Evolutionary conservation across 1,140 invertebrate species (phyloP).

Genomic region (Cotesia vestalis): DNA sequence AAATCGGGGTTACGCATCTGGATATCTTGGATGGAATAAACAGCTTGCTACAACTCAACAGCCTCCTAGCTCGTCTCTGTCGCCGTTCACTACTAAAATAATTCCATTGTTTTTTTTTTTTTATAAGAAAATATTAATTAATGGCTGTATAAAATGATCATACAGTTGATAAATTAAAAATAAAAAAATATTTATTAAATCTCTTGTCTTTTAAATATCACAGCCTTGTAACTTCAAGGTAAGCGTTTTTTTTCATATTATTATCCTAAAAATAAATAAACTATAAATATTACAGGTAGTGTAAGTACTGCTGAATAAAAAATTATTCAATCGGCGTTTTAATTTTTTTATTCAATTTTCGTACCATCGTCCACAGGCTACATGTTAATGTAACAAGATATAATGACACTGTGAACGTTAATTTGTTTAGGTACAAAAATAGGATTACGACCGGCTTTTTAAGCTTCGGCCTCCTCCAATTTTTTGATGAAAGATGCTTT

Average conservation of each 20-base stretch:
- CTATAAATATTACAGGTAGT: neutral
- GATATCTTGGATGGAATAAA: conserved; percentile 88
- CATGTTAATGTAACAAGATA: conserved; percentile 30
- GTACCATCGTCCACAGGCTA: conserved; percentile 37
- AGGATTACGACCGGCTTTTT: conserved; percentile 43
- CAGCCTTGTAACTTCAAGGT: no score
- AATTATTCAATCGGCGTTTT: conserved; percentile 5
- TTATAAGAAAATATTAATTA: no score
- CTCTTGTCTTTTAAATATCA: no score
- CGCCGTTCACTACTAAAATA: conserved; percentile 48
- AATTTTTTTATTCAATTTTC: conserved; percentile 38
- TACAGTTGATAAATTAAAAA: no score
- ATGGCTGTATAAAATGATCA: no score
- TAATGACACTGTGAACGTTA: conserved; percentile 34
- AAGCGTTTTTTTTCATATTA: no score
- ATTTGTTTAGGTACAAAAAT: conserved; percentile 38
- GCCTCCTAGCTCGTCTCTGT: conserved; percentile 86
- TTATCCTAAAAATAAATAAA: no score
- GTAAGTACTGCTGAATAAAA: no score
- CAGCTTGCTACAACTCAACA: conserved; percentile 89
- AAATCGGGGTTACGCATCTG: conserved; percentile 93
- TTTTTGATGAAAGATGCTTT: conserved; percentile 89
- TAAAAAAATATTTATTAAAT: no score
- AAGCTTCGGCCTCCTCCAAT: conserved; percentile 75
- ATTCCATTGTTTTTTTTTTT: neutral